Evolutionary conservation across 2,113 vertebrate genomes (phyloP).

Genomic region (Microcebus murinus): DNA sequence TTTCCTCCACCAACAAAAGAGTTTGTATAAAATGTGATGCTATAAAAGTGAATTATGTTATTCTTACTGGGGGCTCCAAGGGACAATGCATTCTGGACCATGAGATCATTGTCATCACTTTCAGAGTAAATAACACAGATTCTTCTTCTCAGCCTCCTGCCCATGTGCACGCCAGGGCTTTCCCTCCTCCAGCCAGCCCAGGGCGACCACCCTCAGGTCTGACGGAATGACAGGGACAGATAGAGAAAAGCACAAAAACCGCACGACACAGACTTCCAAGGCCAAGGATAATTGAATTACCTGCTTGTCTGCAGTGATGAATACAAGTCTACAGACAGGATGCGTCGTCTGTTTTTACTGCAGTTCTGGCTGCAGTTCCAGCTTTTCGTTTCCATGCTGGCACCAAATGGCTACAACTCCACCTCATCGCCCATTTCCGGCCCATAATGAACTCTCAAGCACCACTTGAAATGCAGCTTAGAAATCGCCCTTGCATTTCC

Average conservation of each 20-base stretch:
- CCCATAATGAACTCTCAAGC: neutral
- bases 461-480: neutral
- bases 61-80: neutral
- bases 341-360: neutral
- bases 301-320: conserved; percentile 49
- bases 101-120: neutral
- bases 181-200: neutral
- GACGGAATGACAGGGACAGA: neutral
- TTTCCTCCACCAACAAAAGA: conserved; percentile 48
- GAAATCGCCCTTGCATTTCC: neutral
- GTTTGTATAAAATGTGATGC: conserved; percentile 44
- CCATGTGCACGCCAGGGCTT: neutral
- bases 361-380: neutral
- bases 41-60: conserved; percentile 37
- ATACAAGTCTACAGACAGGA: neutral
- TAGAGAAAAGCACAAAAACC: neutral
- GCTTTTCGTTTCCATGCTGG: neutral
- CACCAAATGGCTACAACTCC: neutral
- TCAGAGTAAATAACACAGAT: neutral
- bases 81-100: conserved; percentile 52
- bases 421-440: fast-evolving
- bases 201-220: neutral
- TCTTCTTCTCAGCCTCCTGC: conserved; percentile 8
- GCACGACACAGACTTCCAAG: neutral
- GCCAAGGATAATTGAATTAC: conserved; percentile 60